Percentiles rank a stretch among this genome's conserved stretches.
These are phyloP conservation scores for Protodeltote pygarga DNA, from an alignment of 2,888 invertebrate genomes.

Conservation along the genomic window DNA sequence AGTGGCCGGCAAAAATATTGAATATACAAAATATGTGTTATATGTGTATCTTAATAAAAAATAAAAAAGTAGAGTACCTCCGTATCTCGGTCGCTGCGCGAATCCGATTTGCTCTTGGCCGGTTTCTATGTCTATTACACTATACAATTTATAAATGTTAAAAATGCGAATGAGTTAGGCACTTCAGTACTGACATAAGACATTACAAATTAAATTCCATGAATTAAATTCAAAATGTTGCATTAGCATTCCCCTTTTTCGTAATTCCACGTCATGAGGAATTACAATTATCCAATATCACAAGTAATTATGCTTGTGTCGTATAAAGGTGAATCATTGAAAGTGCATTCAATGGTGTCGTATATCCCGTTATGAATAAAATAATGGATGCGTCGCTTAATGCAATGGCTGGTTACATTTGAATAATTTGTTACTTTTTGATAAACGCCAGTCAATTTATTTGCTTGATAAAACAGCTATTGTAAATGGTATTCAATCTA, in stretches of 20 bases:
- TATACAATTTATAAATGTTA: not conserved
- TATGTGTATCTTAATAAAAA: no score
- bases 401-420: constrained; percentile 15
- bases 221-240: constrained; percentile 6
- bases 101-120: no score
- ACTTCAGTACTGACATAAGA: constrained; percentile 4
- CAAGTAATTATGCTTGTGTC: constrained; percentile 13
- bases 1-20: no score
- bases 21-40: no score
- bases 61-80: no score
- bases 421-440: constrained; percentile 26
- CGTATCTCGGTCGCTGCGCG: no score
- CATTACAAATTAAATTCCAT: constrained; percentile 6
- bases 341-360: constrained; percentile 29
- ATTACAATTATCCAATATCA: constrained; percentile 14
- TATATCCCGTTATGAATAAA: constrained; percentile 42
- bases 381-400: constrained; percentile 24
- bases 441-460: constrained; percentile 17
- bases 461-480: constrained; percentile 2
- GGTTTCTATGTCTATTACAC: constrained; percentile 2
- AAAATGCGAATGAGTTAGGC: constrained; percentile 18
- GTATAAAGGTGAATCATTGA: constrained; percentile 25
- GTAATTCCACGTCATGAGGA: constrained; percentile 1
- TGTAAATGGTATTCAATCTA: constrained; percentile 7
- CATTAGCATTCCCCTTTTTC: constrained; percentile 4